phyloP scores from a whole-genome alignment of 37 sponge, comb jelly and placozoan genomes.

The Tethya wilhelma region DNA sequence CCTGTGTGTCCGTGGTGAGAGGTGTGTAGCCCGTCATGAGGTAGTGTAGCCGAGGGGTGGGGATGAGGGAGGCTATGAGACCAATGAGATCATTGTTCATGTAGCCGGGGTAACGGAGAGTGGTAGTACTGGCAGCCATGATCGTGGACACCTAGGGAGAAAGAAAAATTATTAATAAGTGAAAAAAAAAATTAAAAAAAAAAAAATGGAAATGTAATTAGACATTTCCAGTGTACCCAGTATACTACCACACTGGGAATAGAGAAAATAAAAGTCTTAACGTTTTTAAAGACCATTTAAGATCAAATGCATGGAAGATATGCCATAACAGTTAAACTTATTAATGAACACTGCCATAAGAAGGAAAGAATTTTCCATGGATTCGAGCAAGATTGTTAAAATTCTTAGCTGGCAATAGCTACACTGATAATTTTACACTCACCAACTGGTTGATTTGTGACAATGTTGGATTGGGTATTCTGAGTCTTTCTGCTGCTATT shows the following conservation, averaged over 20 bases:
- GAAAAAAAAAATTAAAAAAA: background rate
- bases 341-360: no score
- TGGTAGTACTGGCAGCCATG: slow-evolving; percentile 97
- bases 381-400: no score
- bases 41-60: slow-evolving; percentile 96
- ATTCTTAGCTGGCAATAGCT: no score
- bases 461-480: slow-evolving; percentile 91
- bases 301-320: no score
- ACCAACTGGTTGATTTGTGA: slow-evolving; percentile 92
- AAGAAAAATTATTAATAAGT: background rate
- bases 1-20: slow-evolving; percentile 90
- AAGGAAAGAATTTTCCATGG: no score
- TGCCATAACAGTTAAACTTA: no score
- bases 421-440: background rate
- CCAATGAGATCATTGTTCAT: slow-evolving; percentile 99
- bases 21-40: slow-evolving; percentile 99
- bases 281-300: no score
- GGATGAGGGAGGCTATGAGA: slow-evolving; percentile 95
- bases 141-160: slow-evolving; percentile 91
- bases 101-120: slow-evolving; percentile 98
- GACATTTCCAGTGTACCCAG: no score
- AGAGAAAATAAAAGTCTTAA: no score
- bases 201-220: background rate
- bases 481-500: slow-evolving; percentile 94
- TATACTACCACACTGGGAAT: no score